Conservation (phyloP, 1,140 invertebrate species). For the Diachasmimorpha longicaudata region DNA sequence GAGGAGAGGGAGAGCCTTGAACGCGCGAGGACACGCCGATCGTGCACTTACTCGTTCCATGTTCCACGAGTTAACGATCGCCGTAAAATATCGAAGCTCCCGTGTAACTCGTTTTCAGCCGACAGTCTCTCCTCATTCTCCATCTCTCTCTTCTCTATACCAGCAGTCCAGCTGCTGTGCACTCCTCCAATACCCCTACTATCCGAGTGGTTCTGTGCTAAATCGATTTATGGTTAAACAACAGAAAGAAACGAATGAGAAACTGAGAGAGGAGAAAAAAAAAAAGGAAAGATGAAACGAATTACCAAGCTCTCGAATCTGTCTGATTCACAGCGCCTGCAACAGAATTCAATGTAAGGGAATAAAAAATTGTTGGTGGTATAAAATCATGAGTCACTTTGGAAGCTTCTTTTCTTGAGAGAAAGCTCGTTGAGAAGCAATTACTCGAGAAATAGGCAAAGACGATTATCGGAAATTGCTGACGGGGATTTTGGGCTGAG, state of each 20-base stretch:
- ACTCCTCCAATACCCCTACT: background rate
- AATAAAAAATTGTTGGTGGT: background rate
- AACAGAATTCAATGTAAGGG: background rate
- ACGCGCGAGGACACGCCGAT: background rate
- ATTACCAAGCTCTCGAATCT: background rate
- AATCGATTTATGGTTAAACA: constrained; percentile 8
- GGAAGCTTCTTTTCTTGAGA: background rate
- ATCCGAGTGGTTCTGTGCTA: background rate
- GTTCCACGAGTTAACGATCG: constrained; percentile 24
- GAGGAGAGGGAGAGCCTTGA: background rate
- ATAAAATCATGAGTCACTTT: background rate
- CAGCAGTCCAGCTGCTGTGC: background rate
- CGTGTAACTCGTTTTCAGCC: constrained; percentile 26
- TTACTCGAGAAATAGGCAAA: background rate
- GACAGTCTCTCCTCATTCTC: background rate
- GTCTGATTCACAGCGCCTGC: background rate
- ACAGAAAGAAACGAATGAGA: background rate
- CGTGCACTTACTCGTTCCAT: constrained; percentile 19
- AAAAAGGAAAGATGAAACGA: background rate
- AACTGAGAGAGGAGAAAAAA: background rate
- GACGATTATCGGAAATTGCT: constrained; percentile 10
- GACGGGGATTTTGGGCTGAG: background rate
- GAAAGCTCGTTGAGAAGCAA: constrained; percentile 1
- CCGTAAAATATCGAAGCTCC: constrained; percentile 27
- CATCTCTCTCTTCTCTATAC: background rate